Evolutionary conservation across 2,797 vertebrate species (phyloP).

Genomic region (Onychomys torridus): DNA sequence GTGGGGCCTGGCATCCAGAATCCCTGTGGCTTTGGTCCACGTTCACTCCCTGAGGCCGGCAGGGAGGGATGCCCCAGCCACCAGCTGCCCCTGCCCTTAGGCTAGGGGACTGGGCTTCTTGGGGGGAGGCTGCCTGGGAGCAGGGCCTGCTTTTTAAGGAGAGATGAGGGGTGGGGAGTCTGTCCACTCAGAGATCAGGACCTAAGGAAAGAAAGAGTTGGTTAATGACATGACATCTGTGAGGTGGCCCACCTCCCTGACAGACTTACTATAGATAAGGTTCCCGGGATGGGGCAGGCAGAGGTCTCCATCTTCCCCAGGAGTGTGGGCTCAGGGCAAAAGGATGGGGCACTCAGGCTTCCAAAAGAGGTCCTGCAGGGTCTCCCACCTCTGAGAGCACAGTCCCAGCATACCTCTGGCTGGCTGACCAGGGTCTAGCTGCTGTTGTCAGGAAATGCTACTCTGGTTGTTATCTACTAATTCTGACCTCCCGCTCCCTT

Average conservation of each 20-base stretch:
- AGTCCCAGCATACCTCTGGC: not conserved
- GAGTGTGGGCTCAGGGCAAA: not conserved
- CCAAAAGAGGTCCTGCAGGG: not conserved
- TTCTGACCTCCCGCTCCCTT: not conserved
- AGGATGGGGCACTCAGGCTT: not conserved
- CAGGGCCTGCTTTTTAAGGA: slow-evolving; percentile 75
- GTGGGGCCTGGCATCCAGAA: slow-evolving; percentile 71
- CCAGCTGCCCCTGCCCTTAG: slow-evolving; percentile 34
- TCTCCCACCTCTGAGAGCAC: not conserved
- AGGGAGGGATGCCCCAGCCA: slow-evolving; percentile 57
- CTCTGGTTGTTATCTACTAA: slow-evolving; percentile 60
- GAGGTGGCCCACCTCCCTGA: not conserved
- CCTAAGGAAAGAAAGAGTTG: slow-evolving; percentile 61
- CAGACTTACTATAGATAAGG: too few relatives aligned
- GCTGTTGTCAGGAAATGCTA: slow-evolving; percentile 65
- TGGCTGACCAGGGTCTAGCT: not conserved
- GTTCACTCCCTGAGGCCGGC: slow-evolving; percentile 73
- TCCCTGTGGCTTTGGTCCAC: slow-evolving; percentile 70
- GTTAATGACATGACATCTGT: not conserved
- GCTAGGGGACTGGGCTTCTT: not conserved
- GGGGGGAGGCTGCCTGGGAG: slow-evolving; percentile 55
- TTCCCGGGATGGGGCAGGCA: too few relatives aligned
- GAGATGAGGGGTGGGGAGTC: not conserved
- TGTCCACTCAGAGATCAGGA: slow-evolving; percentile 70
- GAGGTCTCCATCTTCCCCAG: not conserved